These are phyloP conservation scores for Aphodius granarius DNA, from an alignment of 2,888 invertebrate genomes.

Conservation along the genomic window DNA sequence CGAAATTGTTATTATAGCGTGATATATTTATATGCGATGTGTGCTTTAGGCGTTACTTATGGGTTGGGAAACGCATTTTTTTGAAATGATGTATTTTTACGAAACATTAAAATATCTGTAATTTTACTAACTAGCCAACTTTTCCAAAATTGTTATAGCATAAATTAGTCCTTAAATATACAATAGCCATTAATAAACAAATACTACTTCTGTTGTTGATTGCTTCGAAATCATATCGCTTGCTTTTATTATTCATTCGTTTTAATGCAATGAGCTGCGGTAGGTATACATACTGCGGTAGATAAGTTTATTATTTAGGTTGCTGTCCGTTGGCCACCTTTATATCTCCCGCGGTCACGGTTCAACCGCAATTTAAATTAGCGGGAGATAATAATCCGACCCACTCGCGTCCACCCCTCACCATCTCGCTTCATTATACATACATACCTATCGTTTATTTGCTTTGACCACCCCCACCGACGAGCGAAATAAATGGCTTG, in stretches of 20 bases:
- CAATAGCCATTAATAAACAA: not conserved
- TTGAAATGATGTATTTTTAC: not conserved
- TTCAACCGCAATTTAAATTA: not conserved
- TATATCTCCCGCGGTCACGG: not conserved
- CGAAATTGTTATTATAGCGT: not conserved
- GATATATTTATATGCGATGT: not conserved
- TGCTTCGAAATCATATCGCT: too few relatives aligned
- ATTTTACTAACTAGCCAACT: not conserved
- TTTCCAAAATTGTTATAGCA: not conserved
- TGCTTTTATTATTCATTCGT: not conserved
- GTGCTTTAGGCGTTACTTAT: not conserved
- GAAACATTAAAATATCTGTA: too few relatives aligned
- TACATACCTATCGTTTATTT: not conserved
- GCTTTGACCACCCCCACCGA: not conserved
- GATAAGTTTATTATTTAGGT: not conserved
- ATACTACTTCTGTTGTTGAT: too few relatives aligned
- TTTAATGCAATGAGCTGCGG: not conserved
- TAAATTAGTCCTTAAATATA: not conserved
- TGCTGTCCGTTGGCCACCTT: not conserved
- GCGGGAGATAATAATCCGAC: not conserved
- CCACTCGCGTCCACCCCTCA: not conserved
- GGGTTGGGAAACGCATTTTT: not conserved
- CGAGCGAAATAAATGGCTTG: not conserved
- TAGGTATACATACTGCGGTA: not conserved
- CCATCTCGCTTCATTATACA: not conserved